Conservation (phyloP, 2,888 invertebrate species). For the Pristionchus maxplancki region DNA sequence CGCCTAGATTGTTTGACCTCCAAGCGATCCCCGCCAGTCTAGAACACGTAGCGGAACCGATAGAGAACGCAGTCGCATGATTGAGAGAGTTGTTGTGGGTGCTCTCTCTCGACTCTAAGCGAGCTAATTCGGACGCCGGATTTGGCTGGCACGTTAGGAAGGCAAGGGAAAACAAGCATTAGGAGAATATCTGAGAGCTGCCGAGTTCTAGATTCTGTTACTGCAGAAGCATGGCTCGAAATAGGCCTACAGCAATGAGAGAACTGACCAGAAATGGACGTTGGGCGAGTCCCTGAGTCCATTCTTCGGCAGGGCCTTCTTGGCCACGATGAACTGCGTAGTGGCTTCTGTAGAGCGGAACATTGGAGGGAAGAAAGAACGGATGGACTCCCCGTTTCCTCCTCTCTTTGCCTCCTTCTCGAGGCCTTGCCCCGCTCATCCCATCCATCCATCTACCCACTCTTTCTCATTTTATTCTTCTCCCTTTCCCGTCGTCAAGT, state of each 20-base stretch:
- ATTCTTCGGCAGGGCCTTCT: conserved; percentile 27
- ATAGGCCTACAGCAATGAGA: neutral
- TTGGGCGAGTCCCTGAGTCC: conserved; percentile 38
- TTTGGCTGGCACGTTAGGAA: neutral
- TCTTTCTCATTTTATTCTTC: conserved; percentile 17
- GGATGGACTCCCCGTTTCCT: conserved; percentile 14
- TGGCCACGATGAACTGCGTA: conserved; percentile 44
- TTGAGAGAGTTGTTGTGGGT: neutral
- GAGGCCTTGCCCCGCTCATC: neutral
- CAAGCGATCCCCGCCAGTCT: neutral
- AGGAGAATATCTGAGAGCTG: neutral
- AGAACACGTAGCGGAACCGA: neutral
- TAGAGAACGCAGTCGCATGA: neutral
- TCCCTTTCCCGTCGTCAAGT: neutral
- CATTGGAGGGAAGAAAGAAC: neutral
- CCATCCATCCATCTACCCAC: neutral
- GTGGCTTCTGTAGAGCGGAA: conserved; percentile 20
- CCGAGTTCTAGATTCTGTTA: neutral
- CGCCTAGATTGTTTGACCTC: neutral
- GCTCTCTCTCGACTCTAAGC: conserved; percentile 4
- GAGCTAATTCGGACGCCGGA: conserved; percentile 23
- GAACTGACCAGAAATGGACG: conserved; percentile 29
- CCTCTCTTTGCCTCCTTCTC: neutral
- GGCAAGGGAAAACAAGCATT: neutral
- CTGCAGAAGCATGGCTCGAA: neutral